Evolutionary conservation across 2,797 vertebrate species (phyloP).

Genomic region (Lepilemur septentrionalis): DNA sequence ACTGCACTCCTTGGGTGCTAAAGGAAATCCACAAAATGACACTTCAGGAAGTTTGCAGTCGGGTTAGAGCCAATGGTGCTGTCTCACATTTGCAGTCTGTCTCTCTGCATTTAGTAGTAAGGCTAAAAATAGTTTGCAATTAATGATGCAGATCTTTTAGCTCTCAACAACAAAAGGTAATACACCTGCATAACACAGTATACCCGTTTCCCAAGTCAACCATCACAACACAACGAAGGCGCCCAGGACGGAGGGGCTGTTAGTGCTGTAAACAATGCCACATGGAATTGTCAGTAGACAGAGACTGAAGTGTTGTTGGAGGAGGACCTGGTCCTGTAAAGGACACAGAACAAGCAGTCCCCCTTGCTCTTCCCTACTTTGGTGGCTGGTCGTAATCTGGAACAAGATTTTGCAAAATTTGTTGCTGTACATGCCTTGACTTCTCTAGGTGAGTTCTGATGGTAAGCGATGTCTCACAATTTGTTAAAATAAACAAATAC

Average conservation of each 20-base stretch:
- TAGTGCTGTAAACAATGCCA: not conserved
- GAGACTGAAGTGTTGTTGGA: not conserved
- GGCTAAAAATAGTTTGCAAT: slow-evolving; percentile 20
- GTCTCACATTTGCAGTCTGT: not conserved
- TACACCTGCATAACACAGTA: not conserved
- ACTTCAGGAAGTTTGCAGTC: not conserved
- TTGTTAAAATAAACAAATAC: not conserved
- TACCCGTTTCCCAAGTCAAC: not conserved
- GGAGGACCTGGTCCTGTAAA: not conserved
- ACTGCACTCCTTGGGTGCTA: not conserved
- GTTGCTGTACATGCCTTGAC: not conserved
- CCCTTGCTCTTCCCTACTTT: not conserved
- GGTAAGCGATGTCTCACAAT: not conserved
- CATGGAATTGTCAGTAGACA: not conserved
- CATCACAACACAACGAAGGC: not conserved
- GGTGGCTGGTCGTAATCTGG: not conserved
- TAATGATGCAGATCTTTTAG: slow-evolving; percentile 5
- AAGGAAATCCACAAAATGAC: not conserved
- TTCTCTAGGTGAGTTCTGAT: not conserved
- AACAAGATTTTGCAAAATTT: not conserved
- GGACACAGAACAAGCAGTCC: not conserved
- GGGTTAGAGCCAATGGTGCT: not conserved
- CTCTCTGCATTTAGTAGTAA: not conserved
- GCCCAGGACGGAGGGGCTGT: not conserved
- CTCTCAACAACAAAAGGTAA: not conserved